Evolutionary conservation across 2,888 invertebrate genomes (phyloP).

Genomic region (Aspidiotus rigidus): DNA sequence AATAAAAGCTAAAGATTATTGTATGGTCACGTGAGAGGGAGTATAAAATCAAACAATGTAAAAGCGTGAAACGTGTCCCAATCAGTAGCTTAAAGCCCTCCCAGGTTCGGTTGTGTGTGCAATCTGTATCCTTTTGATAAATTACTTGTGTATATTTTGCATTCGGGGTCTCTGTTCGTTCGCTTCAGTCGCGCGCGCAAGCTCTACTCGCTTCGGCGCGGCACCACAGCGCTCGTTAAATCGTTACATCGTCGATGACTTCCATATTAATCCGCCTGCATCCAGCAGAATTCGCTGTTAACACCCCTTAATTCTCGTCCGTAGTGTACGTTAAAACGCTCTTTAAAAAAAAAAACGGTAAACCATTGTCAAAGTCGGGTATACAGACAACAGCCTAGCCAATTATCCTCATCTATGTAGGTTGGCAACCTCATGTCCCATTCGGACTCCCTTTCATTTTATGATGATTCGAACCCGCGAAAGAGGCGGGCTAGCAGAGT

Average conservation of each 20-base stretch:
- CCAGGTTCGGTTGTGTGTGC: slow-evolving; percentile 9
- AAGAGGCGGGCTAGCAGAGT: no score
- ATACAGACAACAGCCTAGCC: no score
- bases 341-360: no score
- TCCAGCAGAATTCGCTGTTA: slow-evolving; percentile 4
- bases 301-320: neutral
- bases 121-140: slow-evolving; percentile 23
- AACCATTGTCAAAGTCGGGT: no score
- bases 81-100: slow-evolving; percentile 25
- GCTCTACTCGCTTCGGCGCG: neutral
- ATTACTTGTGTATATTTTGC: slow-evolving; percentile 22
- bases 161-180: slow-evolving; percentile 1
- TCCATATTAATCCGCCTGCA: neutral
- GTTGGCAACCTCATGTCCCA: no score
- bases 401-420: no score
- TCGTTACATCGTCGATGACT: neutral
- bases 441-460: no score
- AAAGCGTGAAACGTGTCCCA: slow-evolving; percentile 28
- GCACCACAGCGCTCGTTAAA: neutral
- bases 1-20: slow-evolving; percentile 5
- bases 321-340: neutral
- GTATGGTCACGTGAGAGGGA: slow-evolving; percentile 13
- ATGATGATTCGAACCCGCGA: no score
- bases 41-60: slow-evolving; percentile 19
- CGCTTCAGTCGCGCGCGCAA: neutral